Percentiles rank a stretch among this genome's conserved stretches.
phyloP scores from a whole-genome alignment of 2,888 invertebrate genomes.

The Capitulum mitella region DNA sequence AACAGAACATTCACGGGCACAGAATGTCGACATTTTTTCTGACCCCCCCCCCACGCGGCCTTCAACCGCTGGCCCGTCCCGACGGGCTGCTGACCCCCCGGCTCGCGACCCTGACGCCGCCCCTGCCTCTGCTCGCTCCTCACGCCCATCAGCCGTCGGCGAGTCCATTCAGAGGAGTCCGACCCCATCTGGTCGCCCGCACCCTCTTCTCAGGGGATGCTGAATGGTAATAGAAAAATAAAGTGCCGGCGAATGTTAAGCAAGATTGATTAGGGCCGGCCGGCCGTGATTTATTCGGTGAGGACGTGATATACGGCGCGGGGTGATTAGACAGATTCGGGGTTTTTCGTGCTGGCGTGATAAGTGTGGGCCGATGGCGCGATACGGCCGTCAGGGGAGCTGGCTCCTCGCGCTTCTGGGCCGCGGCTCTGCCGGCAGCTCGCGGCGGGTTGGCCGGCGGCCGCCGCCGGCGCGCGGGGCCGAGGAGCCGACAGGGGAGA shows the following conservation, averaged over 20 bases:
- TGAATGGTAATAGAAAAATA: slow-evolving; percentile 23
- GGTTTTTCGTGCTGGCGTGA: background rate
- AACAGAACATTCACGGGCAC: too few relatives aligned
- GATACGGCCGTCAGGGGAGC: too few relatives aligned
- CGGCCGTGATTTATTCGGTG: background rate
- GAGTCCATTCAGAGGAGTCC: background rate
- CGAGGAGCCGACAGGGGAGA: too few relatives aligned
- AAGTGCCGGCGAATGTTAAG: slow-evolving; percentile 16
- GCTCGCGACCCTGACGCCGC: background rate
- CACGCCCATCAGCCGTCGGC: background rate
- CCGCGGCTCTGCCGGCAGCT: too few relatives aligned
- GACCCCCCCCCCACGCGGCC: too few relatives aligned
- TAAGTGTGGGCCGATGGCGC: background rate
- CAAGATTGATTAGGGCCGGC: slow-evolving; percentile 6
- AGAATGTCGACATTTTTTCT: too few relatives aligned
- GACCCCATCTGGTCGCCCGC: background rate
- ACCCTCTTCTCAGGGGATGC: slow-evolving; percentile 3
- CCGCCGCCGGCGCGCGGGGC: too few relatives aligned
- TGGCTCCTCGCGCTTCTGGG: too few relatives aligned
- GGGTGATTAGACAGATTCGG: background rate
- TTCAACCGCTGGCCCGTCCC: background rate
- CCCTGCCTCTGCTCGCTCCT: background rate
- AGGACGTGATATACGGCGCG: background rate
- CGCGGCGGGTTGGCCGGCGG: too few relatives aligned
- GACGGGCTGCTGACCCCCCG: background rate